Evolutionary conservation across 2,113 vertebrate species (phyloP), one percentile per base, ranked within the genome.

Genomic region (Myotis lucifugus): DNA sequence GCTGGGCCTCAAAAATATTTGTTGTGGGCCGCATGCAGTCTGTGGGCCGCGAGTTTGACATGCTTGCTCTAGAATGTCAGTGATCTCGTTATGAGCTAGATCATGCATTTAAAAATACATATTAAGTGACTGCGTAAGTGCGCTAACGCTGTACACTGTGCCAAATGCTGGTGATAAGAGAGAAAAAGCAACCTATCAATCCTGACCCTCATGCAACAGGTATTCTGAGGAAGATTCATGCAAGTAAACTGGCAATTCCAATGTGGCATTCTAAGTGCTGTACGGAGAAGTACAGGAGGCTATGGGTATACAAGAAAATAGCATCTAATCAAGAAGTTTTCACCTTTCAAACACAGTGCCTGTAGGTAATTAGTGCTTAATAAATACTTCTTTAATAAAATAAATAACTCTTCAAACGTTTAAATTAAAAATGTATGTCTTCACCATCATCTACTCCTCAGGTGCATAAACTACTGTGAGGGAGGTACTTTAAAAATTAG

Each of bases 231-330:
- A 56, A 54, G 8, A 78, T 48, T 54, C 14, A 32, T 64, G 40
- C 21, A 70, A 64, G 6, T 52, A 15, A 91, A 27, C n/a, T 19
- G 29, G 13, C 18, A 72, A 37, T 54, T 50, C 8, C 6, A 70
- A 13, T 12, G 19, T 61, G n/a, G 37, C 42, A 34, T 85, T 54
- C 21, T 72, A 12, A 70, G 12, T 52, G 23, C 6, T 5, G 2
- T 48, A 12, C 11, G 11, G 15, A 40, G 52, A 59, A 76, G 61
- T 13, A 37, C 52, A 72, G 29, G 21, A 29, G 70, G 12, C 40
- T 34, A 7, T 37, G 9, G 10, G 8, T 34, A 1, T n/a, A n/a
- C n/a, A n/a, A n/a, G n/a, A n/a, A n/a, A n/a, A n/a, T 2, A 34
- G 56, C 9, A 25, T 61, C 72, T 32, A 64, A 73, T 13, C 27